Conservation (phyloP, 1,140 invertebrate genomes). For the Patella vulgata region DNA sequence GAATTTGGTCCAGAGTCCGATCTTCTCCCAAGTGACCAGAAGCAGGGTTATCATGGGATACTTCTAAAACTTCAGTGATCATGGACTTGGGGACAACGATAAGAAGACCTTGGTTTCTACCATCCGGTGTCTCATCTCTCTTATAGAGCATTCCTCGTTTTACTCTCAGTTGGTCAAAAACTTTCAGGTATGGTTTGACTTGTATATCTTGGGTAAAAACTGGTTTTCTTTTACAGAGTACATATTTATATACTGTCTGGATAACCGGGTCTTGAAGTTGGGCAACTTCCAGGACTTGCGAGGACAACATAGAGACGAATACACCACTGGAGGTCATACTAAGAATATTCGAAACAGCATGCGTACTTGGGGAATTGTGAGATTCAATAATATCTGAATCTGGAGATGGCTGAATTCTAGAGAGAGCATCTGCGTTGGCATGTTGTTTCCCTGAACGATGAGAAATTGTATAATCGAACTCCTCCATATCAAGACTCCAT, state of each 20-base stretch:
- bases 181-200: slow-evolving; percentile 6
- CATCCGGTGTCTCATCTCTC: not conserved
- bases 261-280: not conserved
- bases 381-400: no score
- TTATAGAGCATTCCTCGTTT: slow-evolving; percentile 3
- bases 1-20: no score
- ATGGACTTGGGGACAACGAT: slow-evolving; percentile 3
- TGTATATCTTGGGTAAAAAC: not conserved
- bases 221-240: not conserved
- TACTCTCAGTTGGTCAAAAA: slow-evolving; percentile 4
- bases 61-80: not conserved
- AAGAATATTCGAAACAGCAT: no score
- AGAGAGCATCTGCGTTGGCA: not conserved
- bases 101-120: not conserved
- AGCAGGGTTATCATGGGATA: no score
- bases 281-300: no score
- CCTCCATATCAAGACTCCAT: slow-evolving; percentile 1
- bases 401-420: no score
- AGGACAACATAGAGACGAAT: no score
- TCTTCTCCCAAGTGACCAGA: no score
- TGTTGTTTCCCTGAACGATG: not conserved
- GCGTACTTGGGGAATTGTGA: no score
- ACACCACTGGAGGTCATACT: no score
- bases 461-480: not conserved
- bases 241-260: not conserved